A percentile compares a stretch with the other conserved stretches of the same genome.
phyloP scores from a whole-genome alignment of 2,797 vertebrate genomes.

The Lemur catta region DNA sequence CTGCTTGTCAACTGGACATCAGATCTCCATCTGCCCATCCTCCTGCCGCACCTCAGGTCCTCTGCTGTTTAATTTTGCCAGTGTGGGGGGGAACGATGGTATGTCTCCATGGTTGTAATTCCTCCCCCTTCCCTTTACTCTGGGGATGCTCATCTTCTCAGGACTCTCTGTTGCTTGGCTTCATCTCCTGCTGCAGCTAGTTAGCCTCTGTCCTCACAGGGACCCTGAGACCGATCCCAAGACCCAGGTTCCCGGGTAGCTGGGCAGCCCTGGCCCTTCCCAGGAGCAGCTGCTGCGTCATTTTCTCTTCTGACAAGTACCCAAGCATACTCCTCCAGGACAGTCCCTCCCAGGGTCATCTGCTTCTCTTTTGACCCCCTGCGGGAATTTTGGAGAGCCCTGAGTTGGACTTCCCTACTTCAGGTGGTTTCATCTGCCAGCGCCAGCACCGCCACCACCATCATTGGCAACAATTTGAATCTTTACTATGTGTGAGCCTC shows the following conservation, averaged over 20 bases:
- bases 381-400: neutral
- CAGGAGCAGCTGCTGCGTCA: neutral
- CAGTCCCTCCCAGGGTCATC: neutral
- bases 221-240: neutral
- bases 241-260: neutral
- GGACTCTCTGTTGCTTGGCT: neutral
- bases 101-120: neutral
- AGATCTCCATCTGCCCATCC: neutral
- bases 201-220: neutral
- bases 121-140: neutral
- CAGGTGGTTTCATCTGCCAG: neutral
- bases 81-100: neutral
- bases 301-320: conserved; percentile 16
- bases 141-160: neutral
- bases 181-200: neutral
- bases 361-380: neutral
- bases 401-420: neutral
- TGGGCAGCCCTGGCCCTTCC: neutral
- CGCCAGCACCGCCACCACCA: neutral
- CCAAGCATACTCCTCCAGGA: neutral
- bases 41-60: neutral
- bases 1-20: neutral
- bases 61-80: neutral
- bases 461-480: neutral
- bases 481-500: neutral